Evolutionary conservation across 2,888 invertebrate species (phyloP).

Genomic region (Diaprepes abbreviatus): DNA sequence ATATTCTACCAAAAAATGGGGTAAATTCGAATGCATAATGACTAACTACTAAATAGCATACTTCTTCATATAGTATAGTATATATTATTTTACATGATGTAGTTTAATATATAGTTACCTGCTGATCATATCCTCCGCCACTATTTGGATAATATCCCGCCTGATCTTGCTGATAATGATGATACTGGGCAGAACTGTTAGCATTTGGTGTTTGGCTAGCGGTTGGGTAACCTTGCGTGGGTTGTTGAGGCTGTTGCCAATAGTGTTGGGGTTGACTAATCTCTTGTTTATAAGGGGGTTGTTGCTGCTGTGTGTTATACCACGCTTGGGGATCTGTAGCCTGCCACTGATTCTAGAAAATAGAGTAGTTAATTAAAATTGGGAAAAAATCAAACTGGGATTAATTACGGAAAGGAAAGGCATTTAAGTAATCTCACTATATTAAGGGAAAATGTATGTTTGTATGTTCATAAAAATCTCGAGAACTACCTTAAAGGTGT

Average conservation of each 20-base stretch:
- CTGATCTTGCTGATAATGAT: slow-evolving; percentile 57
- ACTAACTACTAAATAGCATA: too few species aligned
- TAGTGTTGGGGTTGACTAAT: slow-evolving; percentile 57
- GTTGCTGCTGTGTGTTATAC: slow-evolving; percentile 64
- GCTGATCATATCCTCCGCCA: slow-evolving; percentile 30
- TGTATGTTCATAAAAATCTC: too few species aligned
- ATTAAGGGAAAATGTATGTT: too few species aligned
- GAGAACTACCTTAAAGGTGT: too few species aligned
- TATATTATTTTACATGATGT: too few species aligned
- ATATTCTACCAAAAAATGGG: too few species aligned
- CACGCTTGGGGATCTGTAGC: slow-evolving; percentile 64
- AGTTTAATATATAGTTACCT: too few species aligned
- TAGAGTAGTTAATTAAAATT: background rate
- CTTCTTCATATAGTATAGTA: too few species aligned
- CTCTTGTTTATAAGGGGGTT: slow-evolving; percentile 52
- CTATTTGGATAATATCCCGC: slow-evolving; percentile 58
- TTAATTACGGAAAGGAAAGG: too few species aligned
- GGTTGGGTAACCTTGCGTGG: slow-evolving; percentile 39
- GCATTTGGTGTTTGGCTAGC: slow-evolving; percentile 37
- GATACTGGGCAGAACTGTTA: slow-evolving; percentile 49
- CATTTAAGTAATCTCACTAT: too few species aligned
- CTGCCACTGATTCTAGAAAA: slow-evolving; percentile 62
- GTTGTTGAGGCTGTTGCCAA: slow-evolving; percentile 48
- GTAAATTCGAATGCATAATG: too few species aligned
- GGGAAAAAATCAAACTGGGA: background rate